Evolutionary conservation across 2,113 vertebrate genomes (phyloP).

Genomic region (Gobiocypris rarus): DNA sequence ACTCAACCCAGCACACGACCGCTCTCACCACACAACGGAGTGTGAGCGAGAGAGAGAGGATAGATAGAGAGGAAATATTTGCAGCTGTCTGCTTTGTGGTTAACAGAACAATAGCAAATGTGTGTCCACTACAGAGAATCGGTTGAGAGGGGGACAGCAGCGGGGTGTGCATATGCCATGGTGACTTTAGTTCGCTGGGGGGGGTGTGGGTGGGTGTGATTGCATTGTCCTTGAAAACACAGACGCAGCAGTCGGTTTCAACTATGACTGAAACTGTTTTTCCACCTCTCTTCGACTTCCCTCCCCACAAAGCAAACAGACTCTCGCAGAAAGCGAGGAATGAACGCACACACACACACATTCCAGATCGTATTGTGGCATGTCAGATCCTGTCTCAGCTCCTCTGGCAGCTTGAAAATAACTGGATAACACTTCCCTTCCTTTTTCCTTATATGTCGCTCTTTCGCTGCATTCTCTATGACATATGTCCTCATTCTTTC

Average conservation of each 20-base stretch:
- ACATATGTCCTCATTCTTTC: conserved; percentile 26
- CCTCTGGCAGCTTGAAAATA: conserved; percentile 52
- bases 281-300: conserved; percentile 38
- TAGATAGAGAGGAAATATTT: conserved; percentile 38
- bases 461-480: conserved; percentile 47
- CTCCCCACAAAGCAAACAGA: conserved; percentile 50
- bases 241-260: conserved; percentile 58
- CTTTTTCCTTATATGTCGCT: conserved; percentile 52
- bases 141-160: conserved; percentile 3
- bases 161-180: conserved; percentile 26
- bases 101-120: conserved; percentile 53
- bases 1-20: conserved; percentile 16
- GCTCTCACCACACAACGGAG: not conserved
- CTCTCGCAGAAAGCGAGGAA: conserved; percentile 41
- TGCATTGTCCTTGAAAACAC: conserved; percentile 63
- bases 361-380: conserved; percentile 69
- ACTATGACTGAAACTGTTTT: conserved; percentile 49
- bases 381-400: conserved; percentile 74
- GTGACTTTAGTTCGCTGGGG: conserved; percentile 60
- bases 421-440: conserved; percentile 64
- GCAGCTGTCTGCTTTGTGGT: conserved; percentile 57
- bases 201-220: conserved; percentile 32
- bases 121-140: conserved; percentile 41
- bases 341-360: conserved; percentile 57
- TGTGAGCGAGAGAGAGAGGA: not conserved